Base-by-base conservation (phyloP, 2,113 vertebrate species). In the Cromileptes altivelis region DNA sequence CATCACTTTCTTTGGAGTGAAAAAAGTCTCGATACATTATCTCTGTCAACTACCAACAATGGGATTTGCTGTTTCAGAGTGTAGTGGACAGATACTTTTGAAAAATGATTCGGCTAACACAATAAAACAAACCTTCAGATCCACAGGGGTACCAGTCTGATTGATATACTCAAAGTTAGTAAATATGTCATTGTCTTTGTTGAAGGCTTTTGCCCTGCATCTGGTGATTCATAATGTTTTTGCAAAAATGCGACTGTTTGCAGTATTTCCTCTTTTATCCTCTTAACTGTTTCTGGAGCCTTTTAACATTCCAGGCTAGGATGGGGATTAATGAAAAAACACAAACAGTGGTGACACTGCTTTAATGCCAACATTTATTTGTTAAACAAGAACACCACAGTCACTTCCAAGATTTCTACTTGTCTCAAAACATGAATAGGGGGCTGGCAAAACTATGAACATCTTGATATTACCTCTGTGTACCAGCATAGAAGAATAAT, bases 1-100 rank as follows among this genome's bases (percentile, higher is more conserved):
- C 81, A 79, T 91, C 78, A 57, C 33, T 81, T 87, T 63, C 18
- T 75, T 75, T 65, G 68, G 13, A 53, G 47, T 60, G 25, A 61
- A 82, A 79, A 85, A 74, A 52, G 40, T 60, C 45, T 13, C 27
- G 45, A 71, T 81, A 37, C 50, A 60, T 73, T 47, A 75, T 78
- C 15, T 55, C 45, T 85, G 75, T 84, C 75, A 83, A 61, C 65
- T 52, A 75, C 55, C 56, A 76, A 64, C 73, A 63, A 68, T 78
- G 9, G 14, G 1, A 62, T 80, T 82, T 78, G 53, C 40, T 45
- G 70, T 49, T 79, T 75, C n/a, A 64, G 65, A 78, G 45, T 4
- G 9, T 4, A 55, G 45, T 19, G n/a, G 61, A 64, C 13, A 60
- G 67, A 13, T 61, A 55, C n/a, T 62, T 84, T 52, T 79, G 69